Evolutionary conservation across 2,888 invertebrate species (phyloP).

Genomic region (Tillus elongatus): DNA sequence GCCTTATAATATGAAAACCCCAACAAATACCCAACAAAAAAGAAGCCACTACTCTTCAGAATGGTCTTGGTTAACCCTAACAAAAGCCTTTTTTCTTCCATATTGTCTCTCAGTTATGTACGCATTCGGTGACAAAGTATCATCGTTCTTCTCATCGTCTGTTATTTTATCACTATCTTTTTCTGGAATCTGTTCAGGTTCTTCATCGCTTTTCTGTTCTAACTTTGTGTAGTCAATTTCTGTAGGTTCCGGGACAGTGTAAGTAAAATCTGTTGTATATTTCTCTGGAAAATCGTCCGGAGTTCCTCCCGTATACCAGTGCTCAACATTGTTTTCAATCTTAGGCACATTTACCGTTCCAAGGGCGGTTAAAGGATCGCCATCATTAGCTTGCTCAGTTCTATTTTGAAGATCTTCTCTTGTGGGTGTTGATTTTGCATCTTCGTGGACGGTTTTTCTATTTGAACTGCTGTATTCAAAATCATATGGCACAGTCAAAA

Average conservation of each 20-base stretch:
- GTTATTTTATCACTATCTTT: no score
- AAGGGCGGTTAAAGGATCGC: no score
- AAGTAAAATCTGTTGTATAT: constrained; percentile 24
- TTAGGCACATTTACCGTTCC: no score
- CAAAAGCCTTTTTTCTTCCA: constrained; percentile 22
- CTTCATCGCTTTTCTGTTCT: constrained; percentile 20
- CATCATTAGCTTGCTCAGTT: background rate
- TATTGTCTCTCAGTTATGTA: constrained; percentile 24
- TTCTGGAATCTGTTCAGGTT: no score
- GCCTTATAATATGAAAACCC: no score
- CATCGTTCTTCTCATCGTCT: constrained; percentile 25
- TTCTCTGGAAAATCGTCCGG: constrained; percentile 24
- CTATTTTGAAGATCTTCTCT: background rate
- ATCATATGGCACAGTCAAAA: constrained; percentile 34
- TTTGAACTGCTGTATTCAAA: constrained; percentile 31
- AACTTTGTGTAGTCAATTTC: constrained; percentile 21
- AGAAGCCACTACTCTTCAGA: no score
- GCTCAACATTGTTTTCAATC: background rate
- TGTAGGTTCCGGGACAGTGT: constrained; percentile 21
- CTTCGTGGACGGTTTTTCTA: constrained; percentile 5
- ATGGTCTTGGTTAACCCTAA: constrained; percentile 17
- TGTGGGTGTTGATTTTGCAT: background rate
- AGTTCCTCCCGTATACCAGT: background rate
- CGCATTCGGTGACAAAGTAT: constrained; percentile 30
- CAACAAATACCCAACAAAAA: no score